Conservation (phyloP, 2,888 invertebrate species). For the Cantharis rustica region DNA sequence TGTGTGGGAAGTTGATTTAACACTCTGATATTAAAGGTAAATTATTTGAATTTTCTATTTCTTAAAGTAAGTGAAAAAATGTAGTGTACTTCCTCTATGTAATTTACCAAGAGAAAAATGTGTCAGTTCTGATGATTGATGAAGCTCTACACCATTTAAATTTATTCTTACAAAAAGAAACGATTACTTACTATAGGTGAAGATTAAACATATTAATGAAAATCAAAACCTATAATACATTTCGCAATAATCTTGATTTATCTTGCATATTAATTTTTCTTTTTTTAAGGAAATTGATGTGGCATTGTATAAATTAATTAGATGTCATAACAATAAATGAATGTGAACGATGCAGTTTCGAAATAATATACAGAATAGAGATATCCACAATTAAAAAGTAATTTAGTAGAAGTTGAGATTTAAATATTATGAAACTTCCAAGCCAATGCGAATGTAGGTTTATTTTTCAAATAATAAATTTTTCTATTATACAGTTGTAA, state of each 20-base stretch:
- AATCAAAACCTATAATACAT: background rate
- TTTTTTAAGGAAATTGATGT: background rate
- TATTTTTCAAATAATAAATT: background rate
- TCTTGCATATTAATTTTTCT: background rate
- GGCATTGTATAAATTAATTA: background rate
- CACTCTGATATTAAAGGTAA: slow-evolving; percentile 20
- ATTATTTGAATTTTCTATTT: slow-evolving; percentile 23
- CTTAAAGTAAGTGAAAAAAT: slow-evolving; percentile 11
- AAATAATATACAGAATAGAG: background rate
- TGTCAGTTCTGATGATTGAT: slow-evolving; percentile 18
- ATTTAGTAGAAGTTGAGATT: background rate
- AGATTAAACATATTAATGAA: background rate
- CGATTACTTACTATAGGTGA: background rate
- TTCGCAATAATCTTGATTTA: background rate
- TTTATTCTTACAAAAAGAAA: background rate
- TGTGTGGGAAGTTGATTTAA: slow-evolving; percentile 30
- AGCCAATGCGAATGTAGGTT: background rate
- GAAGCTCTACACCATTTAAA: slow-evolving; percentile 6
- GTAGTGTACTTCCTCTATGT: slow-evolving; percentile 10
- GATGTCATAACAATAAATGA: background rate
- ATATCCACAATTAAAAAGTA: background rate
- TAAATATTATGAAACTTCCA: background rate
- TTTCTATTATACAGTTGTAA: background rate
- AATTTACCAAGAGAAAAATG: slow-evolving; percentile 13
- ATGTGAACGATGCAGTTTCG: background rate